Evolutionary conservation across 2,113 vertebrate genomes (phyloP).

Genomic region (Myotis lucifugus): DNA sequence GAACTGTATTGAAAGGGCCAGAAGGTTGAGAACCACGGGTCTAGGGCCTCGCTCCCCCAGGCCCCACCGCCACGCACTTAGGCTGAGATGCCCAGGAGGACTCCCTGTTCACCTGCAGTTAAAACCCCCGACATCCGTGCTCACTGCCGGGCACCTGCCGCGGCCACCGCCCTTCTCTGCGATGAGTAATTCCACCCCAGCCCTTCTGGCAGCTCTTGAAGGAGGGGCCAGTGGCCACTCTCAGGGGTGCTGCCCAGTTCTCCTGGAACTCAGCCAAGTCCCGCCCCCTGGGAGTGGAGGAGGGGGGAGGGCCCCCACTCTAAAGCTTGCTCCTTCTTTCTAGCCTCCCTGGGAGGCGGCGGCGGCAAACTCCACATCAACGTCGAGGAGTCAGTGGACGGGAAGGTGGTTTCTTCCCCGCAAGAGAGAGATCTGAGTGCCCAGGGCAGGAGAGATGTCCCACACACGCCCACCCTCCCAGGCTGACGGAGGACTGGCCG

Average conservation of each 20-base stretch:
- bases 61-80: background rate
- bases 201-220: background rate
- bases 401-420: slow-evolving; percentile 73
- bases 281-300: background rate
- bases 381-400: slow-evolving; percentile 54
- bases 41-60: background rate
- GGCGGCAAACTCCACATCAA: slow-evolving; percentile 37
- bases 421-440: slow-evolving; percentile 64
- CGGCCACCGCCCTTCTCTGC: background rate
- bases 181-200: background rate
- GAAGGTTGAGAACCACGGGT: too few species aligned
- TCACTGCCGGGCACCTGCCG: background rate
- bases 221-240: background rate
- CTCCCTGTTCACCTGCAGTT: background rate
- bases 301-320: background rate
- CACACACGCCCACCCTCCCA: fast-evolving
- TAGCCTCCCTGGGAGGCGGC: slow-evolving; percentile 57
- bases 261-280: background rate
- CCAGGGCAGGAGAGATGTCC: fast-evolving
- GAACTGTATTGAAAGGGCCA: too few species aligned
- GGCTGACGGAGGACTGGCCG: background rate
- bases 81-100: background rate
- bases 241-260: background rate
- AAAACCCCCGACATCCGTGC: background rate
- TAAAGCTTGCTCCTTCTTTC: background rate